Conservation (phyloP, 1,140 invertebrate species). For the Magallana gigas region DNA sequence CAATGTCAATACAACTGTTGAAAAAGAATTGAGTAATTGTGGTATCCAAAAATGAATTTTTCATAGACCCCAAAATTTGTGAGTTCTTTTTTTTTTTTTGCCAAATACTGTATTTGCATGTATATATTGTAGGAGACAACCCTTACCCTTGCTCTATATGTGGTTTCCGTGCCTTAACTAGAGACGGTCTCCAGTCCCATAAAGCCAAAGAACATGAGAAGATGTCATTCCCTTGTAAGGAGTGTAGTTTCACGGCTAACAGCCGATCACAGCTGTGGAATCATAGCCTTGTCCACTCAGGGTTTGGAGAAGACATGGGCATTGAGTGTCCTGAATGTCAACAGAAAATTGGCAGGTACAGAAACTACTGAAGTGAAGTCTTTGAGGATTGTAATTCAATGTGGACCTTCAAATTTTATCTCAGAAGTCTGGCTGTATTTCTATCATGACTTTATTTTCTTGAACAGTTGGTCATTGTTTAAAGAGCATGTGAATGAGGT, state of each 20-base stretch:
- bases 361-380: not conserved
- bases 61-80: no score
- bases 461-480: not conserved
- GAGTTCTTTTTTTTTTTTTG: no score
- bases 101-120: no score
- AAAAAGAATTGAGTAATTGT: no score
- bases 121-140: conserved; percentile 69
- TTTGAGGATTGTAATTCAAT: no score
- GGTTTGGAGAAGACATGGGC: conserved; percentile 61
- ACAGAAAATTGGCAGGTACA: conserved; percentile 73
- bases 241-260: conserved; percentile 73
- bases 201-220: conserved; percentile 75
- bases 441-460: not conserved
- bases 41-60: no score
- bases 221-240: conserved; percentile 71
- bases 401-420: no score
- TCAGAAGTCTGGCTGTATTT: no score
- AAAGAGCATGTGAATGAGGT: conserved; percentile 66
- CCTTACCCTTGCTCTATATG: conserved; percentile 74
- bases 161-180: conserved; percentile 70
- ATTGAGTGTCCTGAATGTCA: conserved; percentile 75
- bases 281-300: conserved; percentile 75
- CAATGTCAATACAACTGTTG: no score
- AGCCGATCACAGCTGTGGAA: conserved; percentile 75
- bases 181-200: conserved; percentile 74